Base-by-base conservation (phyloP, 23 tunicate species). In the Corella eumyota region DNA sequence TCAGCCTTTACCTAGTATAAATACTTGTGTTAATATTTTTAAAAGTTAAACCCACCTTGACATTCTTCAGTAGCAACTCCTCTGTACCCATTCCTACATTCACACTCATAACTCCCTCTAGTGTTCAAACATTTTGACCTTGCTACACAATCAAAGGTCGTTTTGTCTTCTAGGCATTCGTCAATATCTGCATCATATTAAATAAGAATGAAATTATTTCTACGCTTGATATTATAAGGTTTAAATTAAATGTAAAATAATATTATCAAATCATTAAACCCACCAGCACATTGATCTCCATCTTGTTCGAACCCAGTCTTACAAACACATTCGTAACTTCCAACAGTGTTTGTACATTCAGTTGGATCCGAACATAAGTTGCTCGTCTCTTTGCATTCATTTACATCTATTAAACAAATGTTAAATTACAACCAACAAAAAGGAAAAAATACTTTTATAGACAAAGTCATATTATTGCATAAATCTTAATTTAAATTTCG, bases 271-370 rank as follows among this genome's bases (percentile, higher is more conserved):
- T n/a, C n/a, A n/a, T n/a, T 7, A 28, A 1, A 37, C 52, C 44
- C 53, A 62, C 40, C 68, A 37, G 44, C 52, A 38, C 68, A 54
- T 25, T 54, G 60, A 25, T 25, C 60, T 19, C 29, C 23, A 11
- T 54, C 33, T 54, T 54, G 27, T 2, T 54, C 19, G 26, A 37
- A 65, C 11, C 70, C 70, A 65, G 57, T 21, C 4, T n/a, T 24
- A 65, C 70, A 69, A 2, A 28, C 28, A 51, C 79, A 73, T 22
- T 34, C 37, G 25, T 58, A 73, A 50, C 79, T 62, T 33, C 70
- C 79, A 17, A 25, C 45, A 2, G 61, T 63, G 55, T 73, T 73
- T 23, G 25, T 24, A 36, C 79, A 73, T 19, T 36, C 25, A 23
- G 70, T 17, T 32, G 52, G 64, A 2, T 73, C 71, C 4, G 63